Evolutionary conservation across 2,113 vertebrate genomes (phyloP).

Genomic region (Trachemys scripta): DNA sequence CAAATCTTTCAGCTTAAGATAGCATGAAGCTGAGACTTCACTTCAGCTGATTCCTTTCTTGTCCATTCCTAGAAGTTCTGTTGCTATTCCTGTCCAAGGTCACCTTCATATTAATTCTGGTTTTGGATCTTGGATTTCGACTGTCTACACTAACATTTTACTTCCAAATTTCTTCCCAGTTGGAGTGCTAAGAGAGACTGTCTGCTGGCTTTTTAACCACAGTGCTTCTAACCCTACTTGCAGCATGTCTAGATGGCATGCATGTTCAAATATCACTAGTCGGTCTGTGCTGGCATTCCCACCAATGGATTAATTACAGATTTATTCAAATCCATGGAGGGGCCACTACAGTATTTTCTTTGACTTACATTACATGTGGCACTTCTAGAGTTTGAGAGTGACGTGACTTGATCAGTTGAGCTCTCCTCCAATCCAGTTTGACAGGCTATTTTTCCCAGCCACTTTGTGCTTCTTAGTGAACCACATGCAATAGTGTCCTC

Average conservation of each 20-base stretch:
- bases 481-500: not conserved
- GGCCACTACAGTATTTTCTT: not conserved
- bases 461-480: not conserved
- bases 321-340: not conserved
- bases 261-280: constrained; percentile 8
- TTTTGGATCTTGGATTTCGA: not conserved
- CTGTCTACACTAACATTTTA: not conserved
- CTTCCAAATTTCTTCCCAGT: not conserved
- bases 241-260: not conserved
- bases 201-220: not conserved
- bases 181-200: not conserved
- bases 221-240: constrained; percentile 8
- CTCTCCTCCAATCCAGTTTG: not conserved
- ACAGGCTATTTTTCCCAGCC: not conserved
- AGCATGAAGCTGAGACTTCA: not conserved
- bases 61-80: not conserved
- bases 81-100: not conserved
- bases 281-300: not conserved
- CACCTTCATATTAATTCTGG: not conserved
- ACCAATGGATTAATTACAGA: not conserved
- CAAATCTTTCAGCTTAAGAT: not conserved
- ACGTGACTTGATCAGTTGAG: not conserved
- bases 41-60: not conserved
- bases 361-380: not conserved
- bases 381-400: not conserved